phyloP scores from a whole-genome alignment of 64 coral and sea anemone genomes.

The Montipora foliosa region DNA sequence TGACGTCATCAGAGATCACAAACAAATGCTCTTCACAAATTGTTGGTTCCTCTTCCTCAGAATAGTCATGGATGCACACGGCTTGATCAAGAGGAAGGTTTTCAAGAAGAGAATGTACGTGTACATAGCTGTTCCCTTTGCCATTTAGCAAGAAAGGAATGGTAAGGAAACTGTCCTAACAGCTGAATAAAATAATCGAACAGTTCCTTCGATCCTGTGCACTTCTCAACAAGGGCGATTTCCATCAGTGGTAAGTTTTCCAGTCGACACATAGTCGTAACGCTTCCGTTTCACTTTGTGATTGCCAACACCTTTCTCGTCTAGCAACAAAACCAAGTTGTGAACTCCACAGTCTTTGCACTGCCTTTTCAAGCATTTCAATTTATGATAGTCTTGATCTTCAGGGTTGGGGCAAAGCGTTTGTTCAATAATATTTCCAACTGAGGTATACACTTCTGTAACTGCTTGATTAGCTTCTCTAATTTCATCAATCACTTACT shows the following conservation, averaged over 20 bases:
- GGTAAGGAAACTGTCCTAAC: neutral
- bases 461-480: neutral
- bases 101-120: conserved; percentile 4
- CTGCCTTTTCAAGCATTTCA: neutral
- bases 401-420: conserved; percentile 14
- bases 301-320: neutral
- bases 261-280: conserved; percentile 21
- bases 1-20: conserved; percentile 15
- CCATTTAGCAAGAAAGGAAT: conserved; percentile 55
- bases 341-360: conserved; percentile 21
- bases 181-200: conserved; percentile 47
- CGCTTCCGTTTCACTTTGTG: conserved; percentile 2
- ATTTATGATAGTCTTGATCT: neutral
- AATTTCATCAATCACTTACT: neutral
- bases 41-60: conserved; percentile 4
- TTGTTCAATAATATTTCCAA: conserved; percentile 25
- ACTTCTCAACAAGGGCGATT: conserved; percentile 34
- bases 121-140: conserved; percentile 22
- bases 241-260: conserved; percentile 41
- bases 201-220: conserved; percentile 35
- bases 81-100: conserved; percentile 20
- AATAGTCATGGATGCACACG: conserved; percentile 43
- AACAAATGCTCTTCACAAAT: conserved; percentile 38
- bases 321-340: neutral
- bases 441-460: neutral